Evolutionary conservation across 30 jellyfish, hydroid and myxozoan species (phyloP).

Genomic region (Mastigias papua): DNA sequence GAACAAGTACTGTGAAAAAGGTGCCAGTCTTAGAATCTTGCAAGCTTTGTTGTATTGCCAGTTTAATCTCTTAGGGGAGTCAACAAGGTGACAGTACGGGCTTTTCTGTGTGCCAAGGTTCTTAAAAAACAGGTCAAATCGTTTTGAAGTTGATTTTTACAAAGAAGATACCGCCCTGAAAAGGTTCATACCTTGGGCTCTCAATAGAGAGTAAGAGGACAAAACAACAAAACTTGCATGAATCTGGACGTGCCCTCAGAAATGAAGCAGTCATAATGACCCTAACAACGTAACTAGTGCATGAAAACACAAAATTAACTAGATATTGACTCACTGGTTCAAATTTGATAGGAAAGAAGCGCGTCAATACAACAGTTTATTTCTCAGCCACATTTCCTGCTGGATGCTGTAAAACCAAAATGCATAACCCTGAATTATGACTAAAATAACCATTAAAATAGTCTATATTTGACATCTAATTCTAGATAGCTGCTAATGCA

Average conservation of each 20-base stretch:
- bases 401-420: constrained; percentile 82
- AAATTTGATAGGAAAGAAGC: constrained; percentile 66
- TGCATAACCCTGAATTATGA: constrained; percentile 56
- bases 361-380: constrained; percentile 51
- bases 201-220: neutral
- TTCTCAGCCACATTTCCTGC: constrained; percentile 86
- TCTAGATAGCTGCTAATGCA: neutral
- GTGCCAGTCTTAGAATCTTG: neutral
- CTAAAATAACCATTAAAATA: neutral
- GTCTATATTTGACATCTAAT: neutral
- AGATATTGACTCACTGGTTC: constrained; percentile 71
- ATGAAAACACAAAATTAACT: constrained; percentile 60
- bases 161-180: too few relatives aligned
- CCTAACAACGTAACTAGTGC: neutral
- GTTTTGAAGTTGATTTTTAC: too few relatives aligned
- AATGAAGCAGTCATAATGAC: neutral
- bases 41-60: neutral
- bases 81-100: too few relatives aligned
- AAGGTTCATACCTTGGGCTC: too few relatives aligned
- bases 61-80: neutral
- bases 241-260: neutral
- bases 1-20: neutral
- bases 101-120: too few relatives aligned
- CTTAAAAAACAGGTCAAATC: too few relatives aligned
- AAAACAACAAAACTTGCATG: neutral